Base-by-base conservation (phyloP, 2,888 invertebrate genomes). In the Aporophyla nigra region DNA sequence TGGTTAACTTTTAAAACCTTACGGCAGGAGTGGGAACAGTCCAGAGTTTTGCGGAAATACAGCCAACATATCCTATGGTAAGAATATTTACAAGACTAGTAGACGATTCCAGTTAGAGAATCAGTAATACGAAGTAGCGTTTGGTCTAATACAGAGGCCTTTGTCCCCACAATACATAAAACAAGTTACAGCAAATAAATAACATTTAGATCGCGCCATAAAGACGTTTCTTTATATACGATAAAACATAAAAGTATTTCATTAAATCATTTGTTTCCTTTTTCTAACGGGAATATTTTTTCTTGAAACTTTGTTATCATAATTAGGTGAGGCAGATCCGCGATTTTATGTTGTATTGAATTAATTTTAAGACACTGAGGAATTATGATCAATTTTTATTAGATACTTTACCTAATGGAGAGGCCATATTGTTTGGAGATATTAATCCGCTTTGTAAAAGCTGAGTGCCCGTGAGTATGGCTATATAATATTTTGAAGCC, bases 101-200 rank as follows among this genome's bases (percentile, higher is more conserved):
- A 73, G 85, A 86, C 83, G 82, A 84, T 76, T 68, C 7, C 49
- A 68, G 53, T 80, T 72, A 81, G 71, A 69, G 12, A 67, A 62
- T 67, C 19, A 27, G 62, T 71, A 76, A 71, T 79, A 79, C 76
- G 77, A 70, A 84, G 69, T 71, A 78, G 65, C 72, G 49, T 72
- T 72, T 53, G 58, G 62, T 71, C 68, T 80, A 70, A 83, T 71
- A 81, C 78, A 74, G 68, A 70, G 76, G 33, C 49, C 54, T 40
- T 16, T 71, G 70, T 78, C 78, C 76, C 74, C 80, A 80, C 86
- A 70, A 76, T 76, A 75, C 81, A 83, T 84, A 86, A 86, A 89
- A 73, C 82, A 86, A 85, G 85, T 89, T 87, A 87, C 82, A 78
- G 80, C 83, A 80, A 84, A 85, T 78, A 84, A 81, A 88, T 88